phyloP scores from a whole-genome alignment of 2,888 invertebrate species.

The Dichetophora obliterata region DNA sequence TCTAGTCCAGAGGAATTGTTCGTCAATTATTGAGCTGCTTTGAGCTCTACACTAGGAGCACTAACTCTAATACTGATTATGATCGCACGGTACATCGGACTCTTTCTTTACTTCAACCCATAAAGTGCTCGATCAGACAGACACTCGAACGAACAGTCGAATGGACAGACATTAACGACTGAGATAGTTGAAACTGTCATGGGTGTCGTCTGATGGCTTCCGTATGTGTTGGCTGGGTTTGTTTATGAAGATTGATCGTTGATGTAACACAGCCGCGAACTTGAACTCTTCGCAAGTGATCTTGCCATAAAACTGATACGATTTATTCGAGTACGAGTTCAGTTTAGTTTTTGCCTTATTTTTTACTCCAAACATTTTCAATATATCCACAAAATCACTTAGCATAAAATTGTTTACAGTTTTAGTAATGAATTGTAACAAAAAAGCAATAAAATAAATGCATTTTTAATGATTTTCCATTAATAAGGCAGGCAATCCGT shows the following conservation, averaged over 20 bases:
- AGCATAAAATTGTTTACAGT: too few species aligned
- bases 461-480: too few species aligned
- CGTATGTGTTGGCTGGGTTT: not conserved
- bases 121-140: not conserved
- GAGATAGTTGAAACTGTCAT: not conserved
- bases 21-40: constrained; percentile 10
- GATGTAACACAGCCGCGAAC: not conserved
- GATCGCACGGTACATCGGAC: constrained; percentile 6
- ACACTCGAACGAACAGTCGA: too few species aligned
- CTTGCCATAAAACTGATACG: not conserved
- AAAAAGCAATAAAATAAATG: too few species aligned
- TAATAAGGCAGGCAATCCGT: too few species aligned
- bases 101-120: not conserved
- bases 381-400: too few species aligned
- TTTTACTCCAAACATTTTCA: too few species aligned
- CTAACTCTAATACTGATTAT: not conserved
- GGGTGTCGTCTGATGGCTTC: constrained; percentile 14
- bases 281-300: constrained; percentile 14
- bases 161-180: not conserved
- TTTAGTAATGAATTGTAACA: too few species aligned
- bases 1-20: not conserved
- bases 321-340: not conserved
- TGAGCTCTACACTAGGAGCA: not conserved
- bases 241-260: constrained; percentile 26
- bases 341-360: too few species aligned